Evolutionary conservation across 2,888 invertebrate genomes (phyloP).

Genomic region (Napeogenes inachia): DNA sequence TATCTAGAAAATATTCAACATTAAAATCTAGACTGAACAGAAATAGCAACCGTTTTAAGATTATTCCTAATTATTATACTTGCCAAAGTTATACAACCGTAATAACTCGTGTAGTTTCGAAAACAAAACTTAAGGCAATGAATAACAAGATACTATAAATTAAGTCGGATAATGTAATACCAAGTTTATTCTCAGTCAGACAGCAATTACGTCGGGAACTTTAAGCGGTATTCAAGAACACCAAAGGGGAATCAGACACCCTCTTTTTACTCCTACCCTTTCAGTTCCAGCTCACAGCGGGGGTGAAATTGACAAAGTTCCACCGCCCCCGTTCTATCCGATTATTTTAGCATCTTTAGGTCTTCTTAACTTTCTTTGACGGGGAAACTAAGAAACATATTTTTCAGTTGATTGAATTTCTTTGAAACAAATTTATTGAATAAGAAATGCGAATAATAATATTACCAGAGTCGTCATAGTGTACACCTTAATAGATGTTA

Average conservation of each 20-base stretch:
- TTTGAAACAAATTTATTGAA: constrained; percentile 33
- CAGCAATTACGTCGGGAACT: constrained; percentile 73
- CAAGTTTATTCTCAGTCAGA: constrained; percentile 73
- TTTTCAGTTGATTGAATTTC: constrained; percentile 35
- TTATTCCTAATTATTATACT: constrained; percentile 2
- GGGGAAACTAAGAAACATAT: constrained; percentile 43
- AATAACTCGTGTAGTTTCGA: constrained; percentile 31
- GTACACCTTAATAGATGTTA: too few species aligned
- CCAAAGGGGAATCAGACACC: constrained; percentile 49
- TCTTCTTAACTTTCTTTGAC: constrained; percentile 53
- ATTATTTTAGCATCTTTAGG: constrained; percentile 64
- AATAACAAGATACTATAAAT: constrained; percentile 73
- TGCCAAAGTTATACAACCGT: constrained; percentile 10
- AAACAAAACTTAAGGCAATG: constrained; percentile 63
- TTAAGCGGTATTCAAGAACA: constrained; percentile 72
- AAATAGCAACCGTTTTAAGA: neutral
- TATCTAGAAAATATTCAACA: too few species aligned
- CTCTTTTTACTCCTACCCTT: constrained; percentile 43
- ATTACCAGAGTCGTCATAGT: too few species aligned
- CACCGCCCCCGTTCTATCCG: constrained; percentile 52
- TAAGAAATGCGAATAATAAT: constrained; percentile 3
- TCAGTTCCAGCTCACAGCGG: constrained; percentile 53
- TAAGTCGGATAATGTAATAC: constrained; percentile 73
- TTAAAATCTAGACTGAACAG: too few species aligned
- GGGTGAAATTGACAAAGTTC: constrained; percentile 64